Conservation (phyloP, 2,888 invertebrate species). For the Calliopum simillimum region DNA sequence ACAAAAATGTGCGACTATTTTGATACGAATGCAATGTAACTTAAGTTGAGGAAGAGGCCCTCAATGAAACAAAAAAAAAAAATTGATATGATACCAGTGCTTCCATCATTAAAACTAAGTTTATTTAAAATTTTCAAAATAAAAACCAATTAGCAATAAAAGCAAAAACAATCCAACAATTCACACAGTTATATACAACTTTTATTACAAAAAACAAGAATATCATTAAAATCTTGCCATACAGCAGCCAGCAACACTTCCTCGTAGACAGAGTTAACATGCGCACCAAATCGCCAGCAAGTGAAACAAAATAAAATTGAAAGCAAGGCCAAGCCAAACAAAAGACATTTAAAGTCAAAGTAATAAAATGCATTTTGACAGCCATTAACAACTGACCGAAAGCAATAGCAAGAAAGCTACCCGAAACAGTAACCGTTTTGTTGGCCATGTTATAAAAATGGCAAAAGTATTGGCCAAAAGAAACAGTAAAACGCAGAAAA, state of each 20-base stretch:
- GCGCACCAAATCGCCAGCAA: neutral
- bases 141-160: neutral
- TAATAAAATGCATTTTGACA: constrained; percentile 34
- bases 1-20: too few species aligned
- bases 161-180: neutral
- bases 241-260: neutral
- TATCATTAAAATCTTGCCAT: neutral
- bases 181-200: neutral
- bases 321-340: constrained; percentile 9
- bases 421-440: too few species aligned
- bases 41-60: too few species aligned
- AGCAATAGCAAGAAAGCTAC: neutral
- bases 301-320: constrained; percentile 20
- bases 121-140: too few species aligned
- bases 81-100: too few species aligned
- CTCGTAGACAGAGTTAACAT: neutral
- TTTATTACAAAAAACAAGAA: neutral
- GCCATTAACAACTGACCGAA: constrained; percentile 26
- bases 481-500: too few species aligned
- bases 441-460: too few species aligned
- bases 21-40: too few species aligned
- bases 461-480: too few species aligned
- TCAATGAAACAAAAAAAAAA: too few species aligned
- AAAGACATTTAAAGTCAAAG: constrained; percentile 17
- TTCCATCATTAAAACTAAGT: too few species aligned